Evolutionary conservation across 2,113 vertebrate species (phyloP), one percentile per base, ranked within the genome.

Genomic region (Erythrolamprus reginae): DNA sequence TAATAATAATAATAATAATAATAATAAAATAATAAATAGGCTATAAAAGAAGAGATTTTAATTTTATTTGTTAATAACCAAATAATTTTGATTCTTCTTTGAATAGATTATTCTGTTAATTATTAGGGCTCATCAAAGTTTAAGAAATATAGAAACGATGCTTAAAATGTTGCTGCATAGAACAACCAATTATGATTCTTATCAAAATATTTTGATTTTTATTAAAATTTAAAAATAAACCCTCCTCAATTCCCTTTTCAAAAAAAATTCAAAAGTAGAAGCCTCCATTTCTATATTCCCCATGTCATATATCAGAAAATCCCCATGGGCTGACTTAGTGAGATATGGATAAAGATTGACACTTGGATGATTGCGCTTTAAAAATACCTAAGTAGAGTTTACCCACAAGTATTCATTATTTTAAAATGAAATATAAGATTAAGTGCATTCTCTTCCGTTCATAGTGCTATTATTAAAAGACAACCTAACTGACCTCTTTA

Each of bases 211-310:
- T 61, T 61, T 61, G 9, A 9, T 58, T 95, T 92, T 84, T 92
- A 92, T 82, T 92, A 0, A 92, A 94, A 93, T 90, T 93, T 93
- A 90, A 95, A 94, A 92, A n/a, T n/a, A 92, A 84, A 92, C 90
- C 94, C 10, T 91, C 84, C 15, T 94, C 93, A 93, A 95, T 95
- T 83, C 94, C 58, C 13, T 95, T 95, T 94, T 83, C 26, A 15
- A 56, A 58, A 56, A 53, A 50, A 89, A 93, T 92, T n/a, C 89
- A 91, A 91, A 96, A 89, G 88, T n/a, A 82, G 19, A 95, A 93
- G 89, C 87, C 91, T 82, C 89, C 61, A 92, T 82, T 88, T 96
- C 90, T 94, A 58, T 42, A 82, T 89, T 94, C 96, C 92, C 90
- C 92, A 70, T 86, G 90, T 0, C 17, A 89, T 83, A 92, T 89